These are phyloP conservation scores for Aphaenogaster rudis DNA, from an alignment of 1,140 invertebrate genomes.

Conservation along the genomic window DNA sequence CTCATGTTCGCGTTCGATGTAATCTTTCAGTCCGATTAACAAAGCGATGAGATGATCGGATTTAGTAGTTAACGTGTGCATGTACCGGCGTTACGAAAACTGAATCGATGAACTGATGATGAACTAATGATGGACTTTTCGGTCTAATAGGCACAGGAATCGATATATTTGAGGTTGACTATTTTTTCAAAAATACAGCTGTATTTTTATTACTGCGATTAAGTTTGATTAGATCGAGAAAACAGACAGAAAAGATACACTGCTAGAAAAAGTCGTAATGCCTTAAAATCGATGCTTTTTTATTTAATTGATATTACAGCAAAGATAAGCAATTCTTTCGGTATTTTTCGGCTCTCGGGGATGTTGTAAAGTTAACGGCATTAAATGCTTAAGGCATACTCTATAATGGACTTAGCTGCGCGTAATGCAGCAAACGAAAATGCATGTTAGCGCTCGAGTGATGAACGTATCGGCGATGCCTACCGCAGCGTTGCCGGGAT, in stretches of 20 bases:
- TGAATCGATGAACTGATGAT: neutral
- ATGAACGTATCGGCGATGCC: slow-evolving; percentile 41
- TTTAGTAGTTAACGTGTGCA: neutral
- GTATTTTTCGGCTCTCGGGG: neutral
- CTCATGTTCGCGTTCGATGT: slow-evolving; percentile 43
- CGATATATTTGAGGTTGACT: neutral
- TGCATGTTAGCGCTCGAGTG: slow-evolving; percentile 41
- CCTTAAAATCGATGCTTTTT: neutral
- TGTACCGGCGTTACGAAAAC: neutral
- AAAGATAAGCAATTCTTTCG: neutral
- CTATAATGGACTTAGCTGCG: slow-evolving; percentile 37
- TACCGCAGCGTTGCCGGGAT: slow-evolving; percentile 69
- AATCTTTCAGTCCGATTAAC: slow-evolving; percentile 56
- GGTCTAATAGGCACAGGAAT: neutral
- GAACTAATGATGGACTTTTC: neutral
- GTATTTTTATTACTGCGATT: neutral
- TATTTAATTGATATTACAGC: neutral
- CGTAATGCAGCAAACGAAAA: slow-evolving; percentile 50
- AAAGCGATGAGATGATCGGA: slow-evolving; percentile 52
- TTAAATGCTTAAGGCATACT: neutral
- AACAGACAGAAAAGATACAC: neutral
- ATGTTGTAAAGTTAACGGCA: neutral
- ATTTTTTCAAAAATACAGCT: neutral
- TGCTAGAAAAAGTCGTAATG: neutral
- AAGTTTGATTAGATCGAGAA: neutral